phyloP scores from a whole-genome alignment of 2,113 vertebrate species.

The Pachycephala philippinensis region DNA sequence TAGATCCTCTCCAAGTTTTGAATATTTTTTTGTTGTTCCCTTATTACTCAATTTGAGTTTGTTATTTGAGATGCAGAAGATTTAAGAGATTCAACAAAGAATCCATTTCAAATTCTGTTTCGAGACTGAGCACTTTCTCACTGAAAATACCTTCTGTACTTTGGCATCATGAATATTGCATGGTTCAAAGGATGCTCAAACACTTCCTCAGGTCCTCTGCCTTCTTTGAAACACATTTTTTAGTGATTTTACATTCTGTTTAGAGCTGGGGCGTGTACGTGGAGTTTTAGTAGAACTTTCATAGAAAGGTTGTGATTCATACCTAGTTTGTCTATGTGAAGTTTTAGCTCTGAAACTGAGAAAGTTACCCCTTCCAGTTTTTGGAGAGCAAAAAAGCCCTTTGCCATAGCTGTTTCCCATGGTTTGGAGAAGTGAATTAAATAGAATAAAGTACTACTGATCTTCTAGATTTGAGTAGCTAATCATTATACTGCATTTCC shows the following conservation, averaged over 20 bases:
- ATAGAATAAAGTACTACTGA: background rate
- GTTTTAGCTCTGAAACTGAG: background rate
- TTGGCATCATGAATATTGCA: background rate
- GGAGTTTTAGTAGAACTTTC: background rate
- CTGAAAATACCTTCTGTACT: background rate
- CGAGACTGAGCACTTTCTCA: background rate
- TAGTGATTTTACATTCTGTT: background rate
- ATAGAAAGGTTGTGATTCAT: background rate
- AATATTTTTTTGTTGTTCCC: background rate
- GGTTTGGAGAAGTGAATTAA: background rate
- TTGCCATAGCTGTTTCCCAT: background rate
- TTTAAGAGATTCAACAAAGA: background rate
- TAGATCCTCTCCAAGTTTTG: background rate
- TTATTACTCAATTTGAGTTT: background rate
- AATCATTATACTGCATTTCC: background rate
- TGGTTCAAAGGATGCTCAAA: background rate
- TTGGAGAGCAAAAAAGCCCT: background rate
- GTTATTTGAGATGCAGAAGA: background rate
- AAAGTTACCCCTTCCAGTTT: background rate
- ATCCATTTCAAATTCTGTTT: background rate
- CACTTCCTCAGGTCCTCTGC: background rate
- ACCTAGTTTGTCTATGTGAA: accelerated
- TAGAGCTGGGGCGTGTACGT: accelerated
- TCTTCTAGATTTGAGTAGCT: background rate
- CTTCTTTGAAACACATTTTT: background rate